Evolutionary conservation across 2,888 invertebrate genomes (phyloP).

Genomic region (Atrina japonica): DNA sequence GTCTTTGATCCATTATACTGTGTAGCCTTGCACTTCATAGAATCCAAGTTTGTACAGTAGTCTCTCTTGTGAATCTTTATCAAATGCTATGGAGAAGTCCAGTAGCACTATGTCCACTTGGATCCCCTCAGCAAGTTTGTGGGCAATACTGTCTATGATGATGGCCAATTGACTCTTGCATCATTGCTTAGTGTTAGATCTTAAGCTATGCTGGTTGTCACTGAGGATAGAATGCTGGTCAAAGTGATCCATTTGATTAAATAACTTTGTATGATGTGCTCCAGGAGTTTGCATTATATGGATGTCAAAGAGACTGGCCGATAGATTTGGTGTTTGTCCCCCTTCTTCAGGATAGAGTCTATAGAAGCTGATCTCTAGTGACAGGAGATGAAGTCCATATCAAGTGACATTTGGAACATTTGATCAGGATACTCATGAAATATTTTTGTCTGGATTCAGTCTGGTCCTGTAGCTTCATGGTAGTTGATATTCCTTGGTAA

Average conservation of each 20-base stretch:
- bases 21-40: not conserved
- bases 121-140: not conserved
- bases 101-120: not conserved
- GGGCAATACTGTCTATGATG: too few relatives aligned
- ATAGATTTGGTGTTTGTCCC: not conserved
- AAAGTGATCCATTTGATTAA: not conserved
- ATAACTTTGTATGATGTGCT: not conserved
- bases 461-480: constrained; percentile 7
- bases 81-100: not conserved
- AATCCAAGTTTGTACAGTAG: not conserved
- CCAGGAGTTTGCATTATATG: not conserved
- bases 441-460: not conserved
- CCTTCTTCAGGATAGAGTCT: not conserved
- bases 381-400: not conserved
- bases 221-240: too few relatives aligned
- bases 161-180: too few relatives aligned
- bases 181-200: too few relatives aligned
- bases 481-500: not conserved
- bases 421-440: not conserved
- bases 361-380: not conserved
- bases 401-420: not conserved
- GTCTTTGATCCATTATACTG: not conserved
- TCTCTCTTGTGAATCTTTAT: not conserved
- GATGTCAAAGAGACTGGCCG: not conserved
- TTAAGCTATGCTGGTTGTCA: constrained; percentile 5